A percentile compares a stretch with the other conserved stretches of the same genome.
These are phyloP conservation scores for Vidua macroura DNA, from an alignment of 2,113 vertebrate species.

Conservation along the genomic window DNA sequence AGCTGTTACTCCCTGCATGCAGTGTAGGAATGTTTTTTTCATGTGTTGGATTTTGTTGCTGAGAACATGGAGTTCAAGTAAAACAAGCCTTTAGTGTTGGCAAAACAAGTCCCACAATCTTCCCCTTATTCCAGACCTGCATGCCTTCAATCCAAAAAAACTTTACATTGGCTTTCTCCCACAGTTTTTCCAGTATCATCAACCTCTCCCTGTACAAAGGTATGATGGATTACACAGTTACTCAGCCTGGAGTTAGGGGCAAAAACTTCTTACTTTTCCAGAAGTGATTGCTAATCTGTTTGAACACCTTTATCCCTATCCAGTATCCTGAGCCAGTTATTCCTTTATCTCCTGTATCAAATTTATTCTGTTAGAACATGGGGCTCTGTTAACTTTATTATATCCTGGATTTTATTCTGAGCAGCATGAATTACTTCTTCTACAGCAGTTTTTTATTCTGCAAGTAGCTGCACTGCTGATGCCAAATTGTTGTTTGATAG, in stretches of 20 bases:
- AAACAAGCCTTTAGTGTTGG: background rate
- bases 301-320: background rate
- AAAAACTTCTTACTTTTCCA: background rate
- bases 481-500: background rate
- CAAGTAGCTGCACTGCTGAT: background rate
- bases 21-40: background rate
- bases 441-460: background rate
- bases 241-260: background rate
- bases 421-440: background rate
- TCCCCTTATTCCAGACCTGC: background rate
- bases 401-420: background rate
- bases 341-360: background rate
- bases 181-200: background rate
- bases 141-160: background rate
- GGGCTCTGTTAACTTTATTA: background rate
- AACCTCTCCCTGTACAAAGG: background rate
- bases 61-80: background rate
- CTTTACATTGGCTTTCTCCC: background rate
- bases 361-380: background rate
- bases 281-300: background rate
- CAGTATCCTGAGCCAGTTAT: background rate
- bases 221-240: background rate
- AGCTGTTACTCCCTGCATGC: background rate
- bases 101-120: background rate
- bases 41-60: background rate